Conservation (phyloP, 1,140 invertebrate species). For the Zaprionus kolodkinae region DNA sequence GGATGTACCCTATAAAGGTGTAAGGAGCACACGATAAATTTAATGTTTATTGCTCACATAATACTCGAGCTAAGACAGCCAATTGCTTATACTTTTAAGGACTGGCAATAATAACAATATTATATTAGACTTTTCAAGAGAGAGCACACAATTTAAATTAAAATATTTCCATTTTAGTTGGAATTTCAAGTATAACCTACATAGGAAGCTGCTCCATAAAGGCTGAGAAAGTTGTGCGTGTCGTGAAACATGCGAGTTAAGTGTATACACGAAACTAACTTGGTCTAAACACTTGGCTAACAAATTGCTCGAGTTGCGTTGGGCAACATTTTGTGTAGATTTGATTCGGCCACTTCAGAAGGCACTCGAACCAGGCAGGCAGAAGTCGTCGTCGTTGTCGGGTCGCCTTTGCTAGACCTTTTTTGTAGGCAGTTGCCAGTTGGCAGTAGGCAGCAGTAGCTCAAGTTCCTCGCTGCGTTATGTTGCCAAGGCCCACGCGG, state of each 20-base stretch:
- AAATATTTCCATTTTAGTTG: too few species aligned
- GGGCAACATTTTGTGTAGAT: conserved; percentile 68
- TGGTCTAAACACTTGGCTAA: conserved; percentile 38
- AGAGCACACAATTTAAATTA: too few species aligned
- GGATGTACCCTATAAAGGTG: too few species aligned
- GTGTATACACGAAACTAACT: conserved; percentile 32
- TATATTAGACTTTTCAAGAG: too few species aligned
- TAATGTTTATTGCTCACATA: too few species aligned
- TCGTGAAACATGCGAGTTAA: conserved; percentile 1
- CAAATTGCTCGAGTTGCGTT: conserved; percentile 62
- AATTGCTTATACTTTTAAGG: too few species aligned
- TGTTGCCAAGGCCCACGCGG: conserved; percentile 71
- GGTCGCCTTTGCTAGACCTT: conserved; percentile 23
- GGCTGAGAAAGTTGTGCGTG: background rate
- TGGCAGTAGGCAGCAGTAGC: conserved; percentile 58
- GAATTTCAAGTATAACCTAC: too few species aligned
- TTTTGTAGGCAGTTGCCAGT: conserved; percentile 51
- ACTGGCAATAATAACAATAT: too few species aligned
- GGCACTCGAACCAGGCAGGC: conserved; percentile 44
- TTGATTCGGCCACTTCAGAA: conserved; percentile 68
- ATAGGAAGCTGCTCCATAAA: background rate
- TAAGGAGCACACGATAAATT: too few species aligned
- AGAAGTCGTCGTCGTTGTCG: background rate
- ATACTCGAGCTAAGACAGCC: too few species aligned
- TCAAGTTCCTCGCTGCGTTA: conserved; percentile 55